phyloP scores from a whole-genome alignment of 1,140 invertebrate genomes.

The Colletes latitarsis region DNA sequence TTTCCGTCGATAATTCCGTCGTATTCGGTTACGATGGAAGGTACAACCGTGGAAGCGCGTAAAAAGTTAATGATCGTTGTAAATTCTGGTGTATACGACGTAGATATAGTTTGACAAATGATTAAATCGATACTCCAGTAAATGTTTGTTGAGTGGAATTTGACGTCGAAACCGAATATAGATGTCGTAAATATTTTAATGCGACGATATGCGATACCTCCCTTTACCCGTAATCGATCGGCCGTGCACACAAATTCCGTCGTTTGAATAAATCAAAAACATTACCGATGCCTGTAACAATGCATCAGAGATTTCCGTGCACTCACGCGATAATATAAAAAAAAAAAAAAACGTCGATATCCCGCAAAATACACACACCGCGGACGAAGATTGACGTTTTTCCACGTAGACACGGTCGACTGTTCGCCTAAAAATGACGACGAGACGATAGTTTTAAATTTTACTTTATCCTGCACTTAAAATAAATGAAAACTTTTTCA shows the following conservation, averaged over 20 bases:
- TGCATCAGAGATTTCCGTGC: slow-evolving; percentile 3
- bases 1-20: slow-evolving; percentile 5
- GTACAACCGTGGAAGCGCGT: not conserved
- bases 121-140: slow-evolving; percentile 53
- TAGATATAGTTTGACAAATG: slow-evolving; percentile 46
- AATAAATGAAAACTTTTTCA: no score
- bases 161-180: slow-evolving; percentile 40
- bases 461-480: no score
- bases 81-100: slow-evolving; percentile 24
- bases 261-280: slow-evolving; percentile 54
- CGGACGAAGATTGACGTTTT: slow-evolving; percentile 21
- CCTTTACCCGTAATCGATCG: slow-evolving; percentile 51
- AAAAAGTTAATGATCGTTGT: slow-evolving; percentile 47
- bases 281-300: slow-evolving; percentile 38
- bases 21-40: slow-evolving; percentile 4
- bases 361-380: slow-evolving; percentile 2
- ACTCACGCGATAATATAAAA: slow-evolving; percentile 2
- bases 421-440: slow-evolving; percentile 12
- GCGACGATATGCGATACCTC: slow-evolving; percentile 44
- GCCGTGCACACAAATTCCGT: slow-evolving; percentile 9
- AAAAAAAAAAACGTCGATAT: not conserved
- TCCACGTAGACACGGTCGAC: not conserved
- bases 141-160: slow-evolving; percentile 43
- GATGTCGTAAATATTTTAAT: slow-evolving; percentile 62
- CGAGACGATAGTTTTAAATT: not conserved